These are phyloP conservation scores for Amiota minor DNA, from an alignment of 2,888 invertebrate genomes.

Conservation along the genomic window DNA sequence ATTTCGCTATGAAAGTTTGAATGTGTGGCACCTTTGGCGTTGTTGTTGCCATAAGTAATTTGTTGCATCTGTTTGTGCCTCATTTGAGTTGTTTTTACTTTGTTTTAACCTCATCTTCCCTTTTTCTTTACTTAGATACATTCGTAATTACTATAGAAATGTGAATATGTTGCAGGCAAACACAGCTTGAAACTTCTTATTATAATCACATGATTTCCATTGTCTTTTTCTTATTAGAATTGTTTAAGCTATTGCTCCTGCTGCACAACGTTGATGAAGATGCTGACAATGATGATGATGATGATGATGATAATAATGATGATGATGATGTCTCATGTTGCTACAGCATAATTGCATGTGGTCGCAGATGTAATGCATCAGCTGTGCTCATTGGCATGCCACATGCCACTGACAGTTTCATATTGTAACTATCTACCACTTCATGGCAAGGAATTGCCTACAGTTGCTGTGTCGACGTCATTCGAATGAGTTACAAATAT, in stretches of 20 bases:
- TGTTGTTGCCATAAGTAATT: conserved; percentile 4
- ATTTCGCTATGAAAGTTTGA: not conserved
- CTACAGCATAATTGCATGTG: conserved; percentile 28
- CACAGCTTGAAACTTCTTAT: not conserved
- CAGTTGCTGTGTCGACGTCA: no score
- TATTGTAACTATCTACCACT: not conserved
- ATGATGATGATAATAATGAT: conserved; percentile 20
- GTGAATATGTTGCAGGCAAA: not conserved
- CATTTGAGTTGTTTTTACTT: not conserved
- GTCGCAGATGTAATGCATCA: conserved; percentile 51
- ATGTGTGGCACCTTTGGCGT: not conserved
- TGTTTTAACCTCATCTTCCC: not conserved
- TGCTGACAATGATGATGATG: not conserved
- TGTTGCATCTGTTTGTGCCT: conserved; percentile 7
- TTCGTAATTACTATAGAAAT: not conserved
- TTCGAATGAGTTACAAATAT: no score
- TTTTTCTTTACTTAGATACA: not conserved
- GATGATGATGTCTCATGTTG: conserved; percentile 12
- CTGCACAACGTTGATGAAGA: not conserved
- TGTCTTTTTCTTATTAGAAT: not conserved
- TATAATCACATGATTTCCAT: not conserved
- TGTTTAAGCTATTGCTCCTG: not conserved
- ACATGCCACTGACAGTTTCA: not conserved
- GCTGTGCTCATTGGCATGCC: conserved; percentile 37
- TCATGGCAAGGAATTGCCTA: not conserved